Conservation (phyloP, 2,888 invertebrate genomes). For the Ptilodon capucinus region DNA sequence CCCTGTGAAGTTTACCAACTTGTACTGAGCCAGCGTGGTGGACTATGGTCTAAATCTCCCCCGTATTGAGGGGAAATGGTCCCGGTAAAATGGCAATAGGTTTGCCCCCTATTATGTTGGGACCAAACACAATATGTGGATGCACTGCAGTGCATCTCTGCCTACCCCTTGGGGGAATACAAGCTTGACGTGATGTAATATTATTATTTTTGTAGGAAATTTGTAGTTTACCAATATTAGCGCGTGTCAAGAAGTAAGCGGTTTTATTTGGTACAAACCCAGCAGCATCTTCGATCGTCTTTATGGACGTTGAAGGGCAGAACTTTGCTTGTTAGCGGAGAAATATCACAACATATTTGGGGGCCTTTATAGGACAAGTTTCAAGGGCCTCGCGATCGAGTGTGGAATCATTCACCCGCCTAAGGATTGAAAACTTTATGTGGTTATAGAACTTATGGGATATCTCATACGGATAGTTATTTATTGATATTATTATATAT, state of each 20-base stretch:
- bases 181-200: too few relatives aligned
- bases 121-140: too few relatives aligned
- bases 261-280: slow-evolving; percentile 42
- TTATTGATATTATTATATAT: too few relatives aligned
- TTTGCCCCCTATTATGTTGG: too few relatives aligned
- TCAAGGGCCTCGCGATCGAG: slow-evolving; percentile 49
- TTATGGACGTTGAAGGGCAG: slow-evolving; percentile 53
- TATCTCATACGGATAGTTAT: background rate
- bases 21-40: too few relatives aligned
- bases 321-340: slow-evolving; percentile 76
- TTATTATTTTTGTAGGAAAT: slow-evolving; percentile 26
- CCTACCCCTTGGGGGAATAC: too few relatives aligned
- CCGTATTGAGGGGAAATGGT: too few relatives aligned
- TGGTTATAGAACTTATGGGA: slow-evolving; percentile 13
- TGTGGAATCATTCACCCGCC: slow-evolving; percentile 35
- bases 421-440: slow-evolving; percentile 28
- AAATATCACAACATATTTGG: slow-evolving; percentile 74
- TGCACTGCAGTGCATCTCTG: too few relatives aligned
- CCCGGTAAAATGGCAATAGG: too few relatives aligned
- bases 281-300: slow-evolving; percentile 45
- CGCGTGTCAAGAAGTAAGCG: slow-evolving; percentile 26
- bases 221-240: slow-evolving; percentile 26
- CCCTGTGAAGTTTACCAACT: too few relatives aligned
- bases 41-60: too few relatives aligned
- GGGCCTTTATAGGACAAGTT: slow-evolving; percentile 70